Evolutionary conservation across 2,888 invertebrate genomes (phyloP), one percentile per base, ranked within the genome.

Genomic region (Sesamia inferens): DNA sequence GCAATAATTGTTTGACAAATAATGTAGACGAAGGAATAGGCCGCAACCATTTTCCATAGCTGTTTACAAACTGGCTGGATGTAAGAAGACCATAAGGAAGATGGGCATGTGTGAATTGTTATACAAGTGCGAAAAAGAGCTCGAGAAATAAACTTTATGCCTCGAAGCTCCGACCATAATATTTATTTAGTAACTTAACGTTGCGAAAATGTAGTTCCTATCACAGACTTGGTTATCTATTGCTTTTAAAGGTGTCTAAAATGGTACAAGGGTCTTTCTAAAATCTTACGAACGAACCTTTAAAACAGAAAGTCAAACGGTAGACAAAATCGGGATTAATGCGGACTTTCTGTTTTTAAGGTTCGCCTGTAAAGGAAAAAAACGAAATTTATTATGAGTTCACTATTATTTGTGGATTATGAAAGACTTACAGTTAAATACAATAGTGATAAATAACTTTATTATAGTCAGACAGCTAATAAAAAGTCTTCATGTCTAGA

Each of bases 41-140:
- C 2, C 16, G 22, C 4, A 22, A 47, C 22, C 6, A 39, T 71
- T 57, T 57, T 66, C n/a, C 47, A 31, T 8, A 55, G 13, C 44
- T 5, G 55, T 58, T 67, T 48, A 58, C 57, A 42, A 24, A 39
- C 57, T 39, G 6, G 55, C 44, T 65, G n/a, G 47, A 68, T 68
- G n/a, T 19, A 58, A 7, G n/a, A 55, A 11, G 31, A 16, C 19
- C 14, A 19, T 2, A 42, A 6, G 16, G 62, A 44, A 62, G 16
- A 62, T 44, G 22, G 10, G 22, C 5, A 74, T 64, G 48, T 74
- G 71, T 58, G 63, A 74, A 44, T 57, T 71, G n/a, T 42, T 63
- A 71, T 51, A 31, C n/a, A 58, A 22, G 51, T 48, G 62, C 24
- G 48, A 63, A 63, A 62, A 39, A 14, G 13, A 62, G 5, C 31